Evolutionary conservation across 2,113 vertebrate species (phyloP).

Genomic region (Phoxinus phoxinus): DNA sequence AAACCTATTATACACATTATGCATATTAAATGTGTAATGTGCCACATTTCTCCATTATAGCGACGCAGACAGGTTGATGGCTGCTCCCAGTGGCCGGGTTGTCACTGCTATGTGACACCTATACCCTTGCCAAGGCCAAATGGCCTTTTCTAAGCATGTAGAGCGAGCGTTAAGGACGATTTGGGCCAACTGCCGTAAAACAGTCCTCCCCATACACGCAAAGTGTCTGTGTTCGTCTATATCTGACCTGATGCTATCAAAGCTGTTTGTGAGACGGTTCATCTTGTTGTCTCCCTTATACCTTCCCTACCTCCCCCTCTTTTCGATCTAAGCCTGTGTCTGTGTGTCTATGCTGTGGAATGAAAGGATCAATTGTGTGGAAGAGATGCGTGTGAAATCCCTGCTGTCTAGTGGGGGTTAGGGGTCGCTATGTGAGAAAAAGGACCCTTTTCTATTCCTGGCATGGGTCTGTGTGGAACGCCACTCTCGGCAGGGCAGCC

Average conservation of each 20-base stretch:
- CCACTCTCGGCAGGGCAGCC: conserved; percentile 84
- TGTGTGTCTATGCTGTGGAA: conserved; percentile 79
- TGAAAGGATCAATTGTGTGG: conserved; percentile 94
- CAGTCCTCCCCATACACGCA: neutral
- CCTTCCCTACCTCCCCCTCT: conserved; percentile 30
- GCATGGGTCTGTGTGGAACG: conserved; percentile 83
- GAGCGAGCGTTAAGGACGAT: neutral
- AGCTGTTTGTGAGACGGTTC: conserved; percentile 19
- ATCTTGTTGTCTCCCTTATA: conserved; percentile 31
- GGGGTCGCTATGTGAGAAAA: conserved; percentile 81
- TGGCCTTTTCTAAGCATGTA: conserved; percentile 23
- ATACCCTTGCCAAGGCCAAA: conserved; percentile 43
- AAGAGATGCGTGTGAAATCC: conserved; percentile 89
- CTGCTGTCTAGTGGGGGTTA: conserved; percentile 83
- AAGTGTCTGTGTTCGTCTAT: conserved; percentile 18
- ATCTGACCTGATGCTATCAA: conserved; percentile 39
- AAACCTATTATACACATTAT: neutral
- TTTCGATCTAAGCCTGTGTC: conserved; percentile 48
- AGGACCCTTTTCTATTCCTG: conserved; percentile 83
- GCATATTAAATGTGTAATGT: conserved; percentile 19
- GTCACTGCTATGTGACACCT: conserved; percentile 47
- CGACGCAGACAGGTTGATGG: conserved; percentile 17
- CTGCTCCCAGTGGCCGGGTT: conserved; percentile 35
- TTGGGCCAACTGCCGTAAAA: neutral
- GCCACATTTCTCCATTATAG: conserved; percentile 22